Base-by-base conservation (phyloP, 2,797 vertebrate species). In the Eulemur rubriventer region DNA sequence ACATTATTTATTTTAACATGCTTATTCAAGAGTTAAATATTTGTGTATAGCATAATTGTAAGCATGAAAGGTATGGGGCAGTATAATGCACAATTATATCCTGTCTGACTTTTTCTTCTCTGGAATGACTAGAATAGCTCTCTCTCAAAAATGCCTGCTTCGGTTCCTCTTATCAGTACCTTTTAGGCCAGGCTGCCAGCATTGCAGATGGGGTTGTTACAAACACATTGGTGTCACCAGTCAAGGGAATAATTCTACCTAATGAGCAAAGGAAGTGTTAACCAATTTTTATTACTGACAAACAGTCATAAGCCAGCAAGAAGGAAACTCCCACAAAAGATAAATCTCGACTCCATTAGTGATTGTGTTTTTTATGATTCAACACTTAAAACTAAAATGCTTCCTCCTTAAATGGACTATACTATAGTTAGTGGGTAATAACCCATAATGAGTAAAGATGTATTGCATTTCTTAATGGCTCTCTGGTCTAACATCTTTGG, bases 211-310 rank as follows among this genome's bases (percentile, higher is more conserved):
- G 57, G 17, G 38, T 43, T 97, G 83, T 91, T 89, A 41, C 65
- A 82, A 72, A 87, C 52, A 76, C 22, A 17, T 38, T 93, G 57
- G 89, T 97, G 89, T 97, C 94, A 92, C 72, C 73, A 80, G 55
- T 95, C 81, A 50, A 88, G 89, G 96, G 79, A 67, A 55, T 96
- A 89, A 96, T 96, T 79, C 63, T 87, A 69, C 38, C 84, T 97
- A 94, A 97, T 91, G 80, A 91, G 88, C 70, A 46, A 79, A n/a
- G 79, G 89, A 95, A 59, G 86, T 84, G 91, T 89, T 75, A 90
- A 81, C 50, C 41, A 82, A 10, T 70, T 96, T 97, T 85, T 90
- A 65, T 93, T 95, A 90, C 52, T 75, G 72, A 97, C 26, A 89
- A 86, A 33, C n/a, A 92, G 73, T 81, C 82, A 79, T 90, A n/a